Conservation (phyloP, 37 sponge, comb jelly and placozoan species). For the Diacarnus erythraeanus region DNA sequence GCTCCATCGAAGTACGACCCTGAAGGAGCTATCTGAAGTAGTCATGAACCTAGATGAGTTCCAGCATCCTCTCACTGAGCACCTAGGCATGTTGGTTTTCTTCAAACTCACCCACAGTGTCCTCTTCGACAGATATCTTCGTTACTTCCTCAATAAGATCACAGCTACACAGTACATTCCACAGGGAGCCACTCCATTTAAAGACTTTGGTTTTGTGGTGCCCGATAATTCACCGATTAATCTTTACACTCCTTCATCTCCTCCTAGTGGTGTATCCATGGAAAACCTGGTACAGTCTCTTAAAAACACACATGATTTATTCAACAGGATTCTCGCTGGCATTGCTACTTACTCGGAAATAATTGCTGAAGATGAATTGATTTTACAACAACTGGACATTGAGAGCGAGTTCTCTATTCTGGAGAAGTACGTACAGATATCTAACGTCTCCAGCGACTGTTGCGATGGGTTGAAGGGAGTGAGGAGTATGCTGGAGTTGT, state of each 20-base stretch:
- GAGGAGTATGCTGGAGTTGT: constrained; percentile 56
- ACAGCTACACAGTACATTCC: neutral
- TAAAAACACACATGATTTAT: constrained; percentile 2
- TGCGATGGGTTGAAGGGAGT: constrained; percentile 40
- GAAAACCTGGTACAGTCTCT: neutral
- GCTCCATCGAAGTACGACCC: constrained; percentile 12
- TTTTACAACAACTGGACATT: constrained; percentile 39
- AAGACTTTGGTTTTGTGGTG: neutral
- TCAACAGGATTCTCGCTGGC: constrained; percentile 47
- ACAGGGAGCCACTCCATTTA: neutral
- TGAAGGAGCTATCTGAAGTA: constrained; percentile 11
- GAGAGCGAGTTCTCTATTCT: constrained; percentile 44
- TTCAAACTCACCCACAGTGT: constrained; percentile 58
- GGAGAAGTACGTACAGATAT: neutral
- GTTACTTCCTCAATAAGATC: constrained; percentile 23
- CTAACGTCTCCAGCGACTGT: neutral
- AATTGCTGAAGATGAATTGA: constrained; percentile 38
- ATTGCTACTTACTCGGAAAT: constrained; percentile 60
- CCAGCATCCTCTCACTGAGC: constrained; percentile 26
- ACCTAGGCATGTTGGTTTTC: constrained; percentile 59
- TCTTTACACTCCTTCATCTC: neutral
- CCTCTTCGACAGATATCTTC: constrained; percentile 68
- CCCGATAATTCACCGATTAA: neutral
- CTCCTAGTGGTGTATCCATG: neutral
- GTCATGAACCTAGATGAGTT: constrained; percentile 15